Evolutionary conservation across 2,888 invertebrate species (phyloP), one percentile per base, ranked within the genome.

Genomic region (Drosophila imparisetae): DNA sequence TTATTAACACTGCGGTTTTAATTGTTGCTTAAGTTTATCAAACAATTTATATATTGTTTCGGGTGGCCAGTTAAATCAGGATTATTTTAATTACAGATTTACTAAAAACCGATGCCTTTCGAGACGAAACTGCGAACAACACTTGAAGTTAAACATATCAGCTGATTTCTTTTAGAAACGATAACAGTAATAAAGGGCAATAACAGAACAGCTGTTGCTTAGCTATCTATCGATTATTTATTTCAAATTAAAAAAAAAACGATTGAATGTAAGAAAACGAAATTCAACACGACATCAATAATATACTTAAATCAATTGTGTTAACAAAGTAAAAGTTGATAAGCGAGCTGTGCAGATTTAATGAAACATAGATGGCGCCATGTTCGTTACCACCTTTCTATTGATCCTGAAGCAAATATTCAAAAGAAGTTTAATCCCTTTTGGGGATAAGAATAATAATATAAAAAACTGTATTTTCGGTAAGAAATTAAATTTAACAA

Each of bases 161-260:
- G 29, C 50, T 30, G 45, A 29, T 10, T 29, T 18, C 10, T 27
- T 49, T 27, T 2, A 62, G 24, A 45, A 45, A 45, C 27, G 18
- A 50, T 32, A 18, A 24, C 5, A 42, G 13, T n/a, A 32, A 29
- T 4, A 30, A 13, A 50, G 2, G 38, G 21, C 2, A 13, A 13
- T 32, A 49, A 67, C 67, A 67, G 49, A 34, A 40, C 49, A 67
- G 55, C 55, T 67, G 67, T 67, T 67, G 21, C 29, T 18, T n/a
- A 10, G 29, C 32, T 38, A n/a, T 40, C 45, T 30, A 66, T 30
- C n/a, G 57, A 57, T 40, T 57, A 21, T 66, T 36, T 38, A 21
- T 38, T 66, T 48, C 7, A 27, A 30, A 21, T 34, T 13, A 30
- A 13, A 15, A 18, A 30, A 30, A 13, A 4, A 13, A 29, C 62